Evolutionary conservation across 30 jellyfish, hydroid and myxozoan genomes (phyloP).

Genomic region (Aurelia aurita complex sp. Pacific): DNA sequence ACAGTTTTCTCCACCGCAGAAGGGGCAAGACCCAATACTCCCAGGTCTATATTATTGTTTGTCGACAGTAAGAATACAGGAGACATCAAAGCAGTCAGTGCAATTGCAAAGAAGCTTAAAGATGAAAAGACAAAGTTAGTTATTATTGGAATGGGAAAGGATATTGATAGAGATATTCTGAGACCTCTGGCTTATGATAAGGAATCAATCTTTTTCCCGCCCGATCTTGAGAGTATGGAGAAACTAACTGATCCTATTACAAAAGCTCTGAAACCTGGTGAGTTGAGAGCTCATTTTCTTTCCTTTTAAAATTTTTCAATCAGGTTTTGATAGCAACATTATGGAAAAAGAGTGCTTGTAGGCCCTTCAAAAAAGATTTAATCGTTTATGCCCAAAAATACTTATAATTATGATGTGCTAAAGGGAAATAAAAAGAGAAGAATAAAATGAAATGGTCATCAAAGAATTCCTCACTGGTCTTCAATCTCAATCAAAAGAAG

Average conservation of each 20-base stretch:
- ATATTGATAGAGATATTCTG: constrained; percentile 17
- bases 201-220: constrained; percentile 74
- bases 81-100: constrained; percentile 42
- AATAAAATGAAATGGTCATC: too few relatives aligned
- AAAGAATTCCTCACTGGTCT: too few relatives aligned
- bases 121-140: constrained; percentile 70
- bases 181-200: constrained; percentile 28
- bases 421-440: too few relatives aligned
- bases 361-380: too few relatives aligned
- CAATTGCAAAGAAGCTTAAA: constrained; percentile 66
- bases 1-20: constrained; percentile 67
- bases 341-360: too few relatives aligned
- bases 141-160: constrained; percentile 67
- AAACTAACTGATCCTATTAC: constrained; percentile 42
- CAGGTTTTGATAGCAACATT: too few relatives aligned
- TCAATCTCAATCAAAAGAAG: too few relatives aligned
- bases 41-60: constrained; percentile 79
- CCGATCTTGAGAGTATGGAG: constrained; percentile 50
- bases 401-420: too few relatives aligned
- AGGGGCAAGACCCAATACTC: constrained; percentile 81
- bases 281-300: background rate
- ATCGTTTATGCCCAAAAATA: too few relatives aligned
- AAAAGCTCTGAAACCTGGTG: constrained; percentile 75
- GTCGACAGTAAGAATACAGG: constrained; percentile 52
- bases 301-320: too few relatives aligned